These are phyloP conservation scores for Craterocephalus amniculus DNA, from an alignment of 2,797 vertebrate genomes.

Conservation along the genomic window DNA sequence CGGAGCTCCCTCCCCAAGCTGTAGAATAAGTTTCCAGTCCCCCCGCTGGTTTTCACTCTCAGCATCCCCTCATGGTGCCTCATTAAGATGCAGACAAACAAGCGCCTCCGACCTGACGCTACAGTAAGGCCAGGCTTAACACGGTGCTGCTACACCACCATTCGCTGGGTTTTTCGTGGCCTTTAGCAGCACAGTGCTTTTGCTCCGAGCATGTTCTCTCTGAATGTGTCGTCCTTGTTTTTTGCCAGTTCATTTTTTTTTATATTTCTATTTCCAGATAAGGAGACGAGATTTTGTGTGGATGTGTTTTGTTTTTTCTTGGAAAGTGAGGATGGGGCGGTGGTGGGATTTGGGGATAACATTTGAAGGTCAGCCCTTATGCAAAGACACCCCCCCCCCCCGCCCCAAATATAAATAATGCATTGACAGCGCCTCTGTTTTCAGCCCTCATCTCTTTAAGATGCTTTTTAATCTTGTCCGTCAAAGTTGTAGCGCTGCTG, in stretches of 20 bases:
- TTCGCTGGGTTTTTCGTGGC: slow-evolving; percentile 41
- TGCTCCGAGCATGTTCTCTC: slow-evolving; percentile 47
- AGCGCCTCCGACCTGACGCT: slow-evolving; percentile 59
- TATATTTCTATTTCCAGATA: slow-evolving; percentile 11
- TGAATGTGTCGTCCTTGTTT: slow-evolving; percentile 25
- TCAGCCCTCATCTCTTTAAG: slow-evolving; percentile 53
- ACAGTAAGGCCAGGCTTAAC: slow-evolving; percentile 50
- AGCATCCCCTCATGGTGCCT: slow-evolving; percentile 76
- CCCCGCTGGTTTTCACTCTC: slow-evolving; percentile 71
- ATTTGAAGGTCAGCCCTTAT: slow-evolving; percentile 66
- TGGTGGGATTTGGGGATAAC: slow-evolving; percentile 49
- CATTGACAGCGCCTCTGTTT: slow-evolving; percentile 65
- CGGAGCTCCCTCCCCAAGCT: slow-evolving; percentile 51
- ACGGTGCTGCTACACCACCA: slow-evolving; percentile 17
- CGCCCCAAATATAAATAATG: slow-evolving; percentile 78
- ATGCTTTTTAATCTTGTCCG: slow-evolving; percentile 40
- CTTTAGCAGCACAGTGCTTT: slow-evolving; percentile 41
- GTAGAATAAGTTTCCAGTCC: slow-evolving; percentile 54
- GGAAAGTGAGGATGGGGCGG: background rate
- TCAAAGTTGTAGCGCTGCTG: slow-evolving; percentile 25
- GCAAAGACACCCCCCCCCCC: too few relatives aligned
- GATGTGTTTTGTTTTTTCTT: background rate
- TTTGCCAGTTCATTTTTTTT: background rate
- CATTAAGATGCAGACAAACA: slow-evolving; percentile 76
- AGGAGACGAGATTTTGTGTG: slow-evolving; percentile 8